Base-by-base conservation (phyloP, 2,113 vertebrate species). In the Gnathonemus echidnorhynchus region DNA sequence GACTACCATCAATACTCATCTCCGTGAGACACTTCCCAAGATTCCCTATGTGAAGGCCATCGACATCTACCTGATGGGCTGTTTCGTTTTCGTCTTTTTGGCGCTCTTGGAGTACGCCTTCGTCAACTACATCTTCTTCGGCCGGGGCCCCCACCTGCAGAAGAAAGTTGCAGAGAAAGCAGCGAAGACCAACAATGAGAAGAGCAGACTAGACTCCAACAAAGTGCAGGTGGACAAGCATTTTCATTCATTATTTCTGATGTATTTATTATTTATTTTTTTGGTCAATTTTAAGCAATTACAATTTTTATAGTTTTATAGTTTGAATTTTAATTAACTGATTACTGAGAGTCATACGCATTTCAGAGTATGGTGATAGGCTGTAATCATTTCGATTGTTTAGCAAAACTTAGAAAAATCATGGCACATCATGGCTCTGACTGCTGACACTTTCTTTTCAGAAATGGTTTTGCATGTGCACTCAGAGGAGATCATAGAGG, bases 61-160 rank as follows among this genome's bases (percentile, higher is more conserved):
- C 84, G 98, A 98, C 91, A 97, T 98, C 94, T 99, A 98, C 92
- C 94, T 98, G 90, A 99, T 99, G 98, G 97, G 98, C 7, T 98
- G 98, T 92, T 98, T 99, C 90, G 97, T 98, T 80, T 99, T 99
- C 89, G 97, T 98, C 89, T 99, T 99, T 91, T 94, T 98, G 95
- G 98, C 97, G 42, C 94, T 99, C 94, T 94, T 99, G 93, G 98
- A 99, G 94, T 98, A 98, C 0, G 97, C 98, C 62, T 98, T 99
- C 90, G 97, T 99, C 91, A 99, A 99, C 94, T 99, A 98, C 91
- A 98, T 98, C 91, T 99, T 99, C 95, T 99, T 99, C 35, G 98
- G 98, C 21, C 97, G 97, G 92, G 98, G 97, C 62, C 98, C 97
- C 83, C 97, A 98, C 74, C 93, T 94, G 88, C 96, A 97, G 92